Evolutionary conservation across 2,797 vertebrate species (phyloP).

Genomic region (Avahi laniger): DNA sequence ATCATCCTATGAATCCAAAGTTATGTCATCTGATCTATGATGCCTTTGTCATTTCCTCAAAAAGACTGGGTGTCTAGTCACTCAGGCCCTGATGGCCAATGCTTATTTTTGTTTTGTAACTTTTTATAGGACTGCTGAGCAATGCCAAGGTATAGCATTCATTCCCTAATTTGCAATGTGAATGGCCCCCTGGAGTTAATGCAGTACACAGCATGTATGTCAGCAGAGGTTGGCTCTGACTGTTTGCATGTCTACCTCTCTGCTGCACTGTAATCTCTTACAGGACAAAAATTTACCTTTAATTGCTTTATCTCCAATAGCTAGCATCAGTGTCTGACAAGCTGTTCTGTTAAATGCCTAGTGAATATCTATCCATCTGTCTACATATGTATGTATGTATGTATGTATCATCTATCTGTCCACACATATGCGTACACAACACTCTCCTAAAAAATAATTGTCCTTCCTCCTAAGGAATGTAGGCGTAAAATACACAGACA

Average conservation of each 20-base stretch:
- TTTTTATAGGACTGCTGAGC: background rate
- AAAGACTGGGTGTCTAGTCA: background rate
- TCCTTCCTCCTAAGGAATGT: background rate
- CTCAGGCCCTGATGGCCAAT: no score
- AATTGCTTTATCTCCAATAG: background rate
- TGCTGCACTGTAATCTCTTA: background rate
- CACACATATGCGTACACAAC: background rate
- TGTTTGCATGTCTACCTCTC: background rate
- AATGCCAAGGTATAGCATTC: background rate
- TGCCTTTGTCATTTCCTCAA: background rate
- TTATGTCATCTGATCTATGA: background rate
- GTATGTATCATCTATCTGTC: background rate
- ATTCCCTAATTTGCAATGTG: background rate
- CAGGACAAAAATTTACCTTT: background rate
- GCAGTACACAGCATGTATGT: no score
- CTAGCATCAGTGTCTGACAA: background rate
- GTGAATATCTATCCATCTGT: background rate
- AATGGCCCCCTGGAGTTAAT: background rate
- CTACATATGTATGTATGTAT: background rate
- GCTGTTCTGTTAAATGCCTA: background rate
- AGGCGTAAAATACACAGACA: background rate
- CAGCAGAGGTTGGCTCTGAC: background rate
- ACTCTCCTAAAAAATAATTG: background rate
- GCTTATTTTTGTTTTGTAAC: background rate
- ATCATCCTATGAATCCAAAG: background rate